Evolutionary conservation across 2,113 vertebrate species (phyloP), one percentile per base, ranked within the genome.

Genomic region (Indri indri): DNA sequence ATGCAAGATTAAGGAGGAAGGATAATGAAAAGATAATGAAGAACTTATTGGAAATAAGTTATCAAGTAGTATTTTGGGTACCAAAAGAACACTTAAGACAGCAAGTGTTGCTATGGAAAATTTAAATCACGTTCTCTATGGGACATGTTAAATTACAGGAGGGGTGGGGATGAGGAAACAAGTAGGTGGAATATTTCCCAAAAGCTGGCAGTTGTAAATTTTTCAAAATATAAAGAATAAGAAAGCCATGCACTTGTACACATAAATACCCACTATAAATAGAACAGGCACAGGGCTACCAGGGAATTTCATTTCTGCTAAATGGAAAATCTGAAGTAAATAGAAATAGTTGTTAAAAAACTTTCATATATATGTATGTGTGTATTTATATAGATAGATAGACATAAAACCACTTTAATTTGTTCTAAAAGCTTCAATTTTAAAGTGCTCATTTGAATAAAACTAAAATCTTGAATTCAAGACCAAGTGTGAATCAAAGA

Each of bases 261-360:
- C 0, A 54, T 83, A 88, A 34, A 54, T 83, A 54, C 2, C 10
- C 32, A 57, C 16, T 63, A 18, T 17, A 82, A 91, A 86, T 79
- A 89, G 82, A 91, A 5, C 34, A 81, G 81, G 66, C 54, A 83
- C 14, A 61, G 52, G 65, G 14, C 5, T 40, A 63, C 9, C 5
- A 17, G 50, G 18, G 47, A 59, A 79, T 96, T 97, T 96, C 12
- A 96, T 97, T 97, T 95, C 42, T 96, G 74, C 54, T 92, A 96
- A 97, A 96, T 84, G 30, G 32, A 94, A 95, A 87, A 40, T 90
- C 74, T 96, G 68, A 97, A 98, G 97, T 84, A 95, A 97, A 94
- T 59, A 6, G 37, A 45, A 92, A 73, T 0, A 0, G 8, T 50
- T 95, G 50, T 97, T 96, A 74, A 57, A 93, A 97, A 98, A n/a